Percentiles rank a stretch among this genome's conserved stretches.
Evolutionary conservation across 2,113 vertebrate species (phyloP).

Genomic region (Oreochromis tanganicae): DNA sequence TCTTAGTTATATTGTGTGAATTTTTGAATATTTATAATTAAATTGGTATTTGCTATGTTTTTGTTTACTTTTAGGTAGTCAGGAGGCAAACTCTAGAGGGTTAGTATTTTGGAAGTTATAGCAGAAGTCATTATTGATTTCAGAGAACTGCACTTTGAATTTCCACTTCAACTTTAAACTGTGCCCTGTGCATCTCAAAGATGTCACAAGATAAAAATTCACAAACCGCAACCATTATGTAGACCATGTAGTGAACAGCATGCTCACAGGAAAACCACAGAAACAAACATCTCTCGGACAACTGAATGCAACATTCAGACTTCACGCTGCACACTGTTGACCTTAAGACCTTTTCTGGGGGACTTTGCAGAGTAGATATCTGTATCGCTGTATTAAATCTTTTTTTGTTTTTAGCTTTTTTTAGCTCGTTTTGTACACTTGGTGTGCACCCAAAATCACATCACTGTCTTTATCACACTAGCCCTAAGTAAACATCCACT

Average conservation of each 20-base stretch:
- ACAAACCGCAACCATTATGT: not conserved
- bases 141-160: not conserved
- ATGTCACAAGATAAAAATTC: not conserved
- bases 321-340: not conserved
- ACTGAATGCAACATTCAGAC: not conserved
- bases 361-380: not conserved
- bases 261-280: not conserved
- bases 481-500: not conserved
- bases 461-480: not conserved
- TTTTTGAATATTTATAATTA: not conserved
- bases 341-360: not conserved
- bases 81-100: not conserved
- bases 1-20: not conserved
- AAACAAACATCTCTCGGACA: not conserved
- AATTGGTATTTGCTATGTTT: not conserved
- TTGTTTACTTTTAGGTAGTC: not conserved
- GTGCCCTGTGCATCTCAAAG: not conserved
- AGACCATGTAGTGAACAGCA: not conserved
- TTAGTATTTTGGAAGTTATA: not conserved
- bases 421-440: not conserved
- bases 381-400: not conserved
- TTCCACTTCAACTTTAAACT: not conserved
- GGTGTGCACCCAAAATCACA: not conserved
- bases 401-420: not conserved
- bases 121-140: not conserved